phyloP scores from a whole-genome alignment of 53 echinoderm and acorn worm species.

The Paracentrotus lividus region DNA sequence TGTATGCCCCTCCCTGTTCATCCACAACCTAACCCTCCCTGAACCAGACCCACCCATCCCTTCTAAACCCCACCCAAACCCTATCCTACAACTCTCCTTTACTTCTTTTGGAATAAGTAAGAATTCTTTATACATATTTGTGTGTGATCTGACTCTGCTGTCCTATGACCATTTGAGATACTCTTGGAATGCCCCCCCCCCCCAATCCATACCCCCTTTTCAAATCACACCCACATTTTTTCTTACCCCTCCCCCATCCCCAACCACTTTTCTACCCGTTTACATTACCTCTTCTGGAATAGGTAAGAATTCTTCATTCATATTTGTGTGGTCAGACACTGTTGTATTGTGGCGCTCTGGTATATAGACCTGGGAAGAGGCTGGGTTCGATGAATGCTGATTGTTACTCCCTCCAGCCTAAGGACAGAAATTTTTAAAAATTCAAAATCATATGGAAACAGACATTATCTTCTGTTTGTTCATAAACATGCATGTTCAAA shows the following conservation, averaged over 20 bases:
- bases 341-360: constrained; percentile 28
- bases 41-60: neutral
- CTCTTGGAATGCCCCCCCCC: too few species aligned
- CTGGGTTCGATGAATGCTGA: neutral
- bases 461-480: too few species aligned
- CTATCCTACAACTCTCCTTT: neutral
- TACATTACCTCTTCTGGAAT: constrained; percentile 63
- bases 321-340: constrained; percentile 24
- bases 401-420: constrained; percentile 43
- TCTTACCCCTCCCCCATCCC: neutral
- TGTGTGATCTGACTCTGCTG: constrained; percentile 15
- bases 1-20: too few species aligned
- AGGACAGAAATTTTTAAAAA: neutral
- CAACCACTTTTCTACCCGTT: neutral
- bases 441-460: neutral
- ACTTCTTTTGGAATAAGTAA: constrained; percentile 57
- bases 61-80: neutral
- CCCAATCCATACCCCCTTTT: neutral
- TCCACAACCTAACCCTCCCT: neutral
- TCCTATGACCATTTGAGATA: neutral
- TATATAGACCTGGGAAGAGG: neutral
- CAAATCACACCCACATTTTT: neutral
- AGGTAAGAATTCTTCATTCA: constrained; percentile 62
- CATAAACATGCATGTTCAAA: too few species aligned
- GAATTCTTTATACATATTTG: constrained; percentile 65